phyloP scores from a whole-genome alignment of 2,113 vertebrate genomes.

The Mus spicilegus region DNA sequence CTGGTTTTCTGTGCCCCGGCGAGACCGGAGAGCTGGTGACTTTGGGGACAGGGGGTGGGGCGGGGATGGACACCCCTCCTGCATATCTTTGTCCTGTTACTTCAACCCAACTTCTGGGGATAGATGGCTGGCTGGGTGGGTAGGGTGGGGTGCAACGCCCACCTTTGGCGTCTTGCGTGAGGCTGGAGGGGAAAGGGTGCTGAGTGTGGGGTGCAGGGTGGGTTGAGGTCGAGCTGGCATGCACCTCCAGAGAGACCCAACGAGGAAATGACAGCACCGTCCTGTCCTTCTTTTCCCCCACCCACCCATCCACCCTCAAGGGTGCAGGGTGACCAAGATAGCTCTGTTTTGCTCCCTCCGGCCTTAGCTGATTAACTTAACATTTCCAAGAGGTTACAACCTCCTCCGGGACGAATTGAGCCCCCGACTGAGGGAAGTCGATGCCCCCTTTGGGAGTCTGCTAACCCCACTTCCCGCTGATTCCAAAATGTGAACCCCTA shows the following conservation, averaged over 20 bases:
- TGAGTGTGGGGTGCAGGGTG: not conserved
- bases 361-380: slow-evolving; percentile 36
- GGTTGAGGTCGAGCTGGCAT: slow-evolving; percentile 2
- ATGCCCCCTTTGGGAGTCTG: not conserved
- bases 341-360: not conserved
- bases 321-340: not conserved
- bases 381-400: not conserved
- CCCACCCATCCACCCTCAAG: not conserved
- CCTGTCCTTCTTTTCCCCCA: not conserved
- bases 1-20: slow-evolving; percentile 58
- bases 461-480: not conserved
- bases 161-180: not conserved
- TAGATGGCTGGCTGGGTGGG: not conserved
- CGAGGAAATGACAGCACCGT: slow-evolving; percentile 44
- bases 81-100: not conserved
- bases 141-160: not conserved
- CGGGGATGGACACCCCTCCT: slow-evolving; percentile 25
- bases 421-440: not conserved
- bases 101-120: not conserved
- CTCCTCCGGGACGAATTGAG: slow-evolving; percentile 57
- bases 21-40: slow-evolving; percentile 73
- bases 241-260: slow-evolving; percentile 59
- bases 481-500: slow-evolving; percentile 77
- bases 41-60: slow-evolving; percentile 59
- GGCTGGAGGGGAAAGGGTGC: not conserved